A percentile compares a stretch with the other conserved stretches of the same genome.
These are phyloP conservation scores for Xestia c-nigrum DNA, from an alignment of 2,888 invertebrate species.

Conservation along the genomic window DNA sequence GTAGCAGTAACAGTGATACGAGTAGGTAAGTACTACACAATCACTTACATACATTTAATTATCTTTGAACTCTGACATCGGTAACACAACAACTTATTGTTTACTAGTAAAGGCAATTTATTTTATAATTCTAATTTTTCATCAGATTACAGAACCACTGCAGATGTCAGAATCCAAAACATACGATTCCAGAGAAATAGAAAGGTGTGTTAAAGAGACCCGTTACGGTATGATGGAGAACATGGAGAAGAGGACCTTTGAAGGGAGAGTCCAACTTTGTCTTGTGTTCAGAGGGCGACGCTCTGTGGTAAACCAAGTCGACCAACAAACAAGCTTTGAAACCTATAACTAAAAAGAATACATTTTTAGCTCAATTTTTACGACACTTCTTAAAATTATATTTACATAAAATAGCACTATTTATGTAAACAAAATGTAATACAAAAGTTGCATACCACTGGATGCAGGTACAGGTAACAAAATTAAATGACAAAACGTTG, in stretches of 20 bases:
- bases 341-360: neutral
- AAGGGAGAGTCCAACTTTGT: neutral
- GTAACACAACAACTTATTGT: constrained; percentile 24
- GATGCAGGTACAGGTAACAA: neutral
- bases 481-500: neutral
- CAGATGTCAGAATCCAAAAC: neutral
- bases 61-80: constrained; percentile 37
- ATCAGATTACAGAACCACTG: neutral
- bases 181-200: neutral
- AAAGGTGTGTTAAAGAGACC: neutral
- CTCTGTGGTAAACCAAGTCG: neutral
- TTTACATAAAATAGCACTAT: neutral
- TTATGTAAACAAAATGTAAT: neutral
- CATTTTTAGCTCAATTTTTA: neutral
- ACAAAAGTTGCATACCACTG: neutral
- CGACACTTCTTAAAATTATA: neutral
- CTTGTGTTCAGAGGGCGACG: neutral
- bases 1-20: neutral
- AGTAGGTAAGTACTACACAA: neutral
- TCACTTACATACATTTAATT: constrained; percentile 15
- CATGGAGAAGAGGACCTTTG: neutral
- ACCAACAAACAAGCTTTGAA: neutral
- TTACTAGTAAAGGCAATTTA: constrained; percentile 1
- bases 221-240: neutral
- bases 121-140: neutral